A percentile compares a stretch with the other conserved stretches of the same genome.
These are phyloP conservation scores for Apantesis nais DNA, from an alignment of 2,888 invertebrate genomes.

Conservation along the genomic window DNA sequence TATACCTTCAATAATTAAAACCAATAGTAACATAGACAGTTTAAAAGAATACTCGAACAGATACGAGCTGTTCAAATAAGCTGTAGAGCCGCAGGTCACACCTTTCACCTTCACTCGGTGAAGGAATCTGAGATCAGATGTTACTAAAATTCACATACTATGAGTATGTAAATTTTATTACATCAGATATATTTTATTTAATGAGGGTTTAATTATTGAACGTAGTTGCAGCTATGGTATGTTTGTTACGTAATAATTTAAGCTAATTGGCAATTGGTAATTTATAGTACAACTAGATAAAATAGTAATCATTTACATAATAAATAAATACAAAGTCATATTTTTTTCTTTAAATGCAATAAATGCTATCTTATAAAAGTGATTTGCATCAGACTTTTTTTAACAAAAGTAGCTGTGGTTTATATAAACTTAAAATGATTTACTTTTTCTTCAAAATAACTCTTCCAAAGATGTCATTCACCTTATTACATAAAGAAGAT, in stretches of 20 bases:
- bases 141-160: not conserved
- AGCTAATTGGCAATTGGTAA: not conserved
- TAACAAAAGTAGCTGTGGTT: not conserved
- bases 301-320: not conserved
- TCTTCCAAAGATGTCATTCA: constrained; percentile 1
- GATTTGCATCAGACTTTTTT: not conserved
- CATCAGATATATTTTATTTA: constrained; percentile 1
- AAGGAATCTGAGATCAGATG: constrained; percentile 5
- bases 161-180: not conserved
- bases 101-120: constrained; percentile 16
- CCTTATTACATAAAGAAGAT: not conserved
- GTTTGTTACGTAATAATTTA: not conserved
- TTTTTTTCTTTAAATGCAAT: not conserved
- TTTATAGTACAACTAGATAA: not conserved
- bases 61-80: not conserved
- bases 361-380: not conserved
- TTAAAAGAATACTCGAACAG: not conserved
- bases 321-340: not conserved
- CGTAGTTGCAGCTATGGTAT: not conserved
- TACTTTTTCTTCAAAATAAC: not conserved
- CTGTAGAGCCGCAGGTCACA: not conserved
- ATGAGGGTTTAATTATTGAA: not conserved
- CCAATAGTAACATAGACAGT: not conserved
- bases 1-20: not conserved
- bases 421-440: not conserved